Percentiles rank a stretch among this genome's conserved stretches.
phyloP scores from a whole-genome alignment of 2,888 invertebrate genomes.

The Cheilosia scutellata region DNA sequence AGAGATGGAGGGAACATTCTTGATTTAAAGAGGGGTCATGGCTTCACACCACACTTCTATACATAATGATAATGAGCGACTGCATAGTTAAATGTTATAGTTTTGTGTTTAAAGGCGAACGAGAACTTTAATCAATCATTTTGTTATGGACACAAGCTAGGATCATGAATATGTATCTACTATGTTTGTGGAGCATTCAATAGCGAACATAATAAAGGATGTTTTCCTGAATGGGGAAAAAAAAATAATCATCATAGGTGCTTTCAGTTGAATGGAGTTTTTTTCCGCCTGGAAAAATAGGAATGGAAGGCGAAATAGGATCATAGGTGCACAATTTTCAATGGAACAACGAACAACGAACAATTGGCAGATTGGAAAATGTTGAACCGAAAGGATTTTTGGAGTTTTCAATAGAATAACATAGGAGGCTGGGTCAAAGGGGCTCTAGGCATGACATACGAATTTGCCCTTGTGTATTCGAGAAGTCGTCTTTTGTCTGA shows the following conservation, averaged over 20 bases:
- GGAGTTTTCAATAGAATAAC: neutral
- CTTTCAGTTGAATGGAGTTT: constrained; percentile 67
- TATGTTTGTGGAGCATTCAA: constrained; percentile 50
- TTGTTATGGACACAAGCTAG: constrained; percentile 11
- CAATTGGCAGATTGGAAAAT: constrained; percentile 43
- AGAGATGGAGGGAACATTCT: constrained; percentile 3
- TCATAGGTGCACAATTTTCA: constrained; percentile 48
- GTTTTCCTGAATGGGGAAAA: constrained; percentile 57
- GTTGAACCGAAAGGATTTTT: neutral
- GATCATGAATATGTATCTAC: constrained; percentile 51
- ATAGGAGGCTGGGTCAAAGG: too few relatives aligned
- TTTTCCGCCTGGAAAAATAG: constrained; percentile 52
- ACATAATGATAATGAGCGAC: constrained; percentile 43
- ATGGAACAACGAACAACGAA: constrained; percentile 30
- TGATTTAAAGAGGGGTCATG: constrained; percentile 41
- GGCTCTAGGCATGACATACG: neutral
- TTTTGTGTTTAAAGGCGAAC: constrained; percentile 42
- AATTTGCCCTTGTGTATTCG: too few relatives aligned
- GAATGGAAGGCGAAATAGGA: constrained; percentile 48
- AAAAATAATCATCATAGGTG: constrained; percentile 61
- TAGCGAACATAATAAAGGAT: constrained; percentile 44
- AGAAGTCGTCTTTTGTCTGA: too few relatives aligned
- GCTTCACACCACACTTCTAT: constrained; percentile 35
- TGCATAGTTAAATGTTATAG: constrained; percentile 40
- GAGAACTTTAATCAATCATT: constrained; percentile 59